A percentile compares a stretch with the other conserved stretches of the same genome.
These are phyloP conservation scores for Varanus komodoensis DNA, from an alignment of 2,113 vertebrate genomes.

Conservation along the genomic window DNA sequence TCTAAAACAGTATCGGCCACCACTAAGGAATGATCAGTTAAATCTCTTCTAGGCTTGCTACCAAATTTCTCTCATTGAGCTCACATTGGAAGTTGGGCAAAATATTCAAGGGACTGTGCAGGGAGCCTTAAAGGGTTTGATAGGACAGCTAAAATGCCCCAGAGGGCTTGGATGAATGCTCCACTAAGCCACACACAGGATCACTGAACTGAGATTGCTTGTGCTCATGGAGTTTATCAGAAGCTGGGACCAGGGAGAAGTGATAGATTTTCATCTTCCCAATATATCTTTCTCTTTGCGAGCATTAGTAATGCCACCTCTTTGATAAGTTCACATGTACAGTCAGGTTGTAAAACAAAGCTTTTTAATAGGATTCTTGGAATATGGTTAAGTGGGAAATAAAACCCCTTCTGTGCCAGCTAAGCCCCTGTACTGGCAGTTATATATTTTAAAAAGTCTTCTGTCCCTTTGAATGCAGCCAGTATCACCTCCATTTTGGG, in stretches of 20 bases:
- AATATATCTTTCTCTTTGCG: not conserved
- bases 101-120: no score
- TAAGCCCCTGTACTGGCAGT: not conserved
- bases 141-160: not conserved
- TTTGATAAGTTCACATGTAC: not conserved
- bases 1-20: no score
- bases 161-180: no score
- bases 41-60: no score
- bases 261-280: not conserved
- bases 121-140: no score
- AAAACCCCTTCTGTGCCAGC: not conserved
- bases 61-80: no score
- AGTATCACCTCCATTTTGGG: not conserved
- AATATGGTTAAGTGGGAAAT: not conserved
- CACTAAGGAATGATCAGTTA: no score
- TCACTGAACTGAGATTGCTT: not conserved
- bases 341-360: not conserved
- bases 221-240: not conserved
- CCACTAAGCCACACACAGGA: not conserved
- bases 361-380: conserved; percentile 10
- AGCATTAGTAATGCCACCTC: accelerated
- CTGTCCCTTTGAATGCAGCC: conserved; percentile 33
- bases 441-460: not conserved
- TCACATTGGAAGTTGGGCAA: no score
- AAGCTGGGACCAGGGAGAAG: not conserved